Evolutionary conservation across 2,888 invertebrate genomes (phyloP).

Genomic region (Rugalucina vietnamica): DNA sequence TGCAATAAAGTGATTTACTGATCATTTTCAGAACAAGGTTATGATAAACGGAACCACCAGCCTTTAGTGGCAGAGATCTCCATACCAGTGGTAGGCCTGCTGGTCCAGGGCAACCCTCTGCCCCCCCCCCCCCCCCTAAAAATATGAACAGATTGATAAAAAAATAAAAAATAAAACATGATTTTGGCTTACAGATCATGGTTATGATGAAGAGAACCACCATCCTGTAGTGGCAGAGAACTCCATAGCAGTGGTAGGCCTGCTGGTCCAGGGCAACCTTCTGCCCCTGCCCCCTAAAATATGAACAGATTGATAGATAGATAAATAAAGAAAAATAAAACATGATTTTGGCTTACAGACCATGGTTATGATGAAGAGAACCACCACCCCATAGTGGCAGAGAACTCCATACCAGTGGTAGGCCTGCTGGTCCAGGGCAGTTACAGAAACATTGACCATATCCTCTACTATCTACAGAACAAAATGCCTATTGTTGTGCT

Average conservation of each 20-base stretch:
- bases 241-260: slow-evolving; percentile 81
- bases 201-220: slow-evolving; percentile 35
- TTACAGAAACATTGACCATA: slow-evolving; percentile 79
- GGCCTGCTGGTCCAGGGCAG: slow-evolving; percentile 83
- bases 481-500: slow-evolving; percentile 83
- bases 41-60: slow-evolving; percentile 25
- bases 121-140: no score
- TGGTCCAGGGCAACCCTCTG: slow-evolving; percentile 83
- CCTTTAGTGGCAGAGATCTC: slow-evolving; percentile 39
- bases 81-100: slow-evolving; percentile 82
- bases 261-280: slow-evolving; percentile 83
- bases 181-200: slow-evolving; percentile 44
- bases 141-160: no score
- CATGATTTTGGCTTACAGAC: slow-evolving; percentile 28
- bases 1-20: no score
- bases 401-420: slow-evolving; percentile 81
- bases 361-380: slow-evolving; percentile 49
- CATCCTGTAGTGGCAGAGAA: slow-evolving; percentile 35
- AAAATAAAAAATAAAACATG: no score
- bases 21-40: slow-evolving; percentile 51
- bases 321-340: not conserved
- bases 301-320: not conserved
- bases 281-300: not conserved
- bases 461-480: slow-evolving; percentile 80
- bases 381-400: not conserved